Evolutionary conservation across 1,140 invertebrate species (phyloP).

Genomic region (Pygmarrhopalites habei): DNA sequence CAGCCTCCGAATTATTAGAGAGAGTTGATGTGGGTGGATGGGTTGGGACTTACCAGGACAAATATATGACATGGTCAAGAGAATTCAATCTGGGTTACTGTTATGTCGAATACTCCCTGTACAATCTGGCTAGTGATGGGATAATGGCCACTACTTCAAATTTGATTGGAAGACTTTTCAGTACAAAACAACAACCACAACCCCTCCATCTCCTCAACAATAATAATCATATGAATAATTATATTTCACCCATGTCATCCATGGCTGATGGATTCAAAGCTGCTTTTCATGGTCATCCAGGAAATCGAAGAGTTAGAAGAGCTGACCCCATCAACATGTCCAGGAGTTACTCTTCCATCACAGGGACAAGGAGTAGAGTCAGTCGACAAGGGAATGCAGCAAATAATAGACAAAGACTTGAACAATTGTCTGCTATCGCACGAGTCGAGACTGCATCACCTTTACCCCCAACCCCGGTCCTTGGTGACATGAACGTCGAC

Average conservation of each 20-base stretch:
- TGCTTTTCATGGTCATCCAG: conserved; percentile 9
- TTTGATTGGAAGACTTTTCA: conserved; percentile 25
- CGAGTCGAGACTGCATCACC: conserved; percentile 1
- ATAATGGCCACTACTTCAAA: conserved; percentile 21
- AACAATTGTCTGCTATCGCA: conserved; percentile 1
- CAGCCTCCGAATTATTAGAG: conserved; percentile 34
- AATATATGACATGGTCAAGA: conserved; percentile 27
- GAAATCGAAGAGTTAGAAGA: conserved; percentile 24
- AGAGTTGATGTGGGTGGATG: conserved; percentile 36
- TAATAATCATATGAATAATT: conserved; percentile 18
- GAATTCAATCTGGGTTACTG: conserved; percentile 40
- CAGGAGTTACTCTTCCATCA: conserved; percentile 22
- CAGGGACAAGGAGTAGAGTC: not conserved
- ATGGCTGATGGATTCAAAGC: conserved; percentile 1
- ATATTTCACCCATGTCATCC: conserved; percentile 21
- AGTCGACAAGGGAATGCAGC: not conserved
- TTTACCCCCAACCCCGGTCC: not conserved
- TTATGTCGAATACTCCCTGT: conserved; percentile 37
- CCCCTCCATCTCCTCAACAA: not conserved
- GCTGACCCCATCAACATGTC: conserved; percentile 18
- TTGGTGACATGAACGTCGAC: not conserved
- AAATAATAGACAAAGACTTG: not conserved
- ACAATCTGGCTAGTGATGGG: conserved; percentile 36
- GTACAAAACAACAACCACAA: conserved; percentile 16
- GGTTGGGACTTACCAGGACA: conserved; percentile 32